These are phyloP conservation scores for Myiozetetes cayanensis DNA, from an alignment of 2,113 vertebrate genomes.

Conservation along the genomic window DNA sequence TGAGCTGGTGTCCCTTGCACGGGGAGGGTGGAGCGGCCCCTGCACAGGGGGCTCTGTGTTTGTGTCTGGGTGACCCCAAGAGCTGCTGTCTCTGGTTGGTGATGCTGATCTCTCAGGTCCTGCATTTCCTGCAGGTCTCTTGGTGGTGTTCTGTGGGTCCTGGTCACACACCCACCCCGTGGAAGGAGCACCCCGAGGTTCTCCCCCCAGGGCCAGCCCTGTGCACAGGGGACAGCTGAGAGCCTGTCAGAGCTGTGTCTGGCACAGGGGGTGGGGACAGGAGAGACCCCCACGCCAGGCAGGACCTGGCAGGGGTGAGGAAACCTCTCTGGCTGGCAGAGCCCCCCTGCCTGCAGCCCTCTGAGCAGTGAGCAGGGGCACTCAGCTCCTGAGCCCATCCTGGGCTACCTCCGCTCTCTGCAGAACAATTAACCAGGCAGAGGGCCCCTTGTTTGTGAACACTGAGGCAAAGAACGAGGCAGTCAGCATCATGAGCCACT, in stretches of 20 bases:
- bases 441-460: background rate
- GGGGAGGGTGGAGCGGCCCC: background rate
- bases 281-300: too few species aligned
- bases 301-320: background rate
- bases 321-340: background rate
- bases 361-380: background rate
- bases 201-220: rapidly evolving
- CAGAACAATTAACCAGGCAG: background rate
- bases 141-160: background rate
- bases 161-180: too few species aligned
- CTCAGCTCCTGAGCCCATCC: too few species aligned
- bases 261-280: background rate
- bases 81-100: background rate
- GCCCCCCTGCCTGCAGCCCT: background rate
- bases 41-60: background rate
- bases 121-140: background rate
- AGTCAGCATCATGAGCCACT: background rate
- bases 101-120: background rate
- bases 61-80: background rate
- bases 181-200: background rate
- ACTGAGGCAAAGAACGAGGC: background rate
- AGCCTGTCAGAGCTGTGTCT: background rate
- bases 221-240: rapidly evolving
- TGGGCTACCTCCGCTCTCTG: background rate
- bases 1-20: background rate